These are phyloP conservation scores for Caenorhabditis uteleia DNA, from an alignment of 2,888 invertebrate genomes.

Conservation along the genomic window DNA sequence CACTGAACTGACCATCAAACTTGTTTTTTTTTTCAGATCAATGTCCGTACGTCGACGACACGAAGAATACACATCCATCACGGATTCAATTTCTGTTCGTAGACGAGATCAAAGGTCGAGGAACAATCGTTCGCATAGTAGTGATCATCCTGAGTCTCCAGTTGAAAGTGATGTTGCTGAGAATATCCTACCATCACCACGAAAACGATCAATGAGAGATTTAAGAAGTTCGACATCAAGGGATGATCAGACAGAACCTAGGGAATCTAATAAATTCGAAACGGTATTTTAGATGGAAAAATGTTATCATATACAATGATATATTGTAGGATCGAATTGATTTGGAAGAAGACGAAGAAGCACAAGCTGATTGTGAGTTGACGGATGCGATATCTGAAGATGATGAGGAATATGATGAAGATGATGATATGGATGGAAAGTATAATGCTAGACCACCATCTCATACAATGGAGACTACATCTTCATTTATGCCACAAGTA, in stretches of 20 bases:
- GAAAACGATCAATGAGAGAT: slow-evolving; percentile 25
- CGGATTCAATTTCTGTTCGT: slow-evolving; percentile 60
- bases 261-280: too few species aligned
- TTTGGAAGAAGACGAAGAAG: slow-evolving; percentile 48
- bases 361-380: slow-evolving; percentile 56
- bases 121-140: slow-evolving; percentile 39
- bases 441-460: not conserved
- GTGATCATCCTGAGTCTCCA: slow-evolving; percentile 25
- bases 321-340: not conserved
- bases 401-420: slow-evolving; percentile 35
- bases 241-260: too few species aligned
- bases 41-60: slow-evolving; percentile 49
- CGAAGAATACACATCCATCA: slow-evolving; percentile 68
- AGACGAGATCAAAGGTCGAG: slow-evolving; percentile 30
- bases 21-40: slow-evolving; percentile 7
- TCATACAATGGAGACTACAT: not conserved
- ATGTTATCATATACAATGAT: too few species aligned
- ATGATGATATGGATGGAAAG: not conserved
- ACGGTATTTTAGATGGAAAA: too few species aligned
- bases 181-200: slow-evolving; percentile 7
- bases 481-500: not conserved
- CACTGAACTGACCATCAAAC: slow-evolving; percentile 1
- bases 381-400: slow-evolving; percentile 50
- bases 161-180: slow-evolving; percentile 11
- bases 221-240: slow-evolving; percentile 10